Evolutionary conservation across 1,140 invertebrate species (phyloP).

Genomic region (Monochamus saltuarius): DNA sequence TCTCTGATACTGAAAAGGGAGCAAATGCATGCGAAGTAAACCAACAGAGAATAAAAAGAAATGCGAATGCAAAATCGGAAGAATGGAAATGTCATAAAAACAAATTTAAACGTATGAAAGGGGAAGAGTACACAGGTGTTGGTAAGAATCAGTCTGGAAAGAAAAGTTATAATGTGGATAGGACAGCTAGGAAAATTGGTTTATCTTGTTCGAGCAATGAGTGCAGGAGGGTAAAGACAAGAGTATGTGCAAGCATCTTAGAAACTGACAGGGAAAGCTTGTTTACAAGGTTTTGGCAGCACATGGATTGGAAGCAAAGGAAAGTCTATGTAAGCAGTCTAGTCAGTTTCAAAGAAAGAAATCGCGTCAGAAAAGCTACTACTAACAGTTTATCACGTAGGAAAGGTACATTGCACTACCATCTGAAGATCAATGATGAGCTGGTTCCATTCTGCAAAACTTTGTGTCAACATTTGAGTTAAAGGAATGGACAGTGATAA

Average conservation of each 20-base stretch:
- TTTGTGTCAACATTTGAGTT: constrained; percentile 11
- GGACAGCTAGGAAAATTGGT: too few relatives aligned
- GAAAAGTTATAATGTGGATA: too few relatives aligned
- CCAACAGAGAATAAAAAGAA: constrained; percentile 48
- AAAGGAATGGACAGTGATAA: constrained; percentile 4
- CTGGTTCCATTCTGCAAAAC: constrained; percentile 10
- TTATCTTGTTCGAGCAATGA: too few relatives aligned
- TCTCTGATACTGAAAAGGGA: not conserved
- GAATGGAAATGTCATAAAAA: constrained; percentile 14
- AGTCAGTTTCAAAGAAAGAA: too few relatives aligned
- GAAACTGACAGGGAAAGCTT: constrained; percentile 9
- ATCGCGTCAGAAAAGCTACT: too few relatives aligned
- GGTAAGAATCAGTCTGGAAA: too few relatives aligned
- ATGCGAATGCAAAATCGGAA: constrained; percentile 42
- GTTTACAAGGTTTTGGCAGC: constrained; percentile 38
- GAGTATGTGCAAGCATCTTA: constrained; percentile 3
- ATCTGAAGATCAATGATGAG: constrained; percentile 12
- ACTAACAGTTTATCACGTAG: constrained; percentile 1
- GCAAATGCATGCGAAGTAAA: constrained; percentile 17
- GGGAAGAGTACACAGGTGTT: too few relatives aligned
- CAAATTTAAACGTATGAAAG: constrained; percentile 14
- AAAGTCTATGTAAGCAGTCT: too few relatives aligned
- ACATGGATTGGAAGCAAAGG: constrained; percentile 47
- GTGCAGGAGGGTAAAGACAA: too few relatives aligned
- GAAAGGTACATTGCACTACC: constrained; percentile 16